Evolutionary conservation across 2,888 invertebrate species (phyloP).

Genomic region (Metacarcinus magister): DNA sequence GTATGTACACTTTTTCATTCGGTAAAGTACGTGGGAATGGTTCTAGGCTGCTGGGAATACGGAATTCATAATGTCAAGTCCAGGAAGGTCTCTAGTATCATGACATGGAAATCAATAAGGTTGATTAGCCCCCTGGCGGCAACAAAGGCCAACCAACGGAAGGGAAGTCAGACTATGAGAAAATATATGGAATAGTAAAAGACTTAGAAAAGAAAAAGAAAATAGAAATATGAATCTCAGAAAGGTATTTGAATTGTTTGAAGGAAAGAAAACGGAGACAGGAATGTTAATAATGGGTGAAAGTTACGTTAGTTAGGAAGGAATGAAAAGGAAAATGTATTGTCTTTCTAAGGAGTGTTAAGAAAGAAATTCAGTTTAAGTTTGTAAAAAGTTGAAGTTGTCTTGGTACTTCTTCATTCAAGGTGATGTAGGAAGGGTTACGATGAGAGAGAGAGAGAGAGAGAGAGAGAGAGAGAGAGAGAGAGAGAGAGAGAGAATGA

Average conservation of each 20-base stretch:
- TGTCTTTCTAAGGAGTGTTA: background rate
- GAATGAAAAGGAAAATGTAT: background rate
- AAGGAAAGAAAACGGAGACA: background rate
- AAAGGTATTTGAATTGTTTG: background rate
- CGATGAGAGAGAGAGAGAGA: constrained; percentile 45
- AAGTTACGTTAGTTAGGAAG: background rate
- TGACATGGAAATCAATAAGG: background rate
- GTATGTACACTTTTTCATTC: background rate
- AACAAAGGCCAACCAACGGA: background rate
- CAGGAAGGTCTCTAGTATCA: background rate
- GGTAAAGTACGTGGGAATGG: background rate
- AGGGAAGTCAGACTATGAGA: background rate
- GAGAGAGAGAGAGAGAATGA: constrained; percentile 18
- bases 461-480: constrained; percentile 35
- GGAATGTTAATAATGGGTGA: background rate
- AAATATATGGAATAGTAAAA: background rate
- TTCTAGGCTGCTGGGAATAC: background rate
- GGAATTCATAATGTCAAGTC: background rate
- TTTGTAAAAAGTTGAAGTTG: background rate
- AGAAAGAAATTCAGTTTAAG: background rate
- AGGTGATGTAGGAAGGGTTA: background rate
- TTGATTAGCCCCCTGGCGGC: background rate
- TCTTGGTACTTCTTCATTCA: background rate
- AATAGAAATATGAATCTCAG: background rate
- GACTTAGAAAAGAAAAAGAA: background rate